These are phyloP conservation scores for Zaprionus ornatus DNA, from an alignment of 1,140 invertebrate genomes.

Conservation along the genomic window DNA sequence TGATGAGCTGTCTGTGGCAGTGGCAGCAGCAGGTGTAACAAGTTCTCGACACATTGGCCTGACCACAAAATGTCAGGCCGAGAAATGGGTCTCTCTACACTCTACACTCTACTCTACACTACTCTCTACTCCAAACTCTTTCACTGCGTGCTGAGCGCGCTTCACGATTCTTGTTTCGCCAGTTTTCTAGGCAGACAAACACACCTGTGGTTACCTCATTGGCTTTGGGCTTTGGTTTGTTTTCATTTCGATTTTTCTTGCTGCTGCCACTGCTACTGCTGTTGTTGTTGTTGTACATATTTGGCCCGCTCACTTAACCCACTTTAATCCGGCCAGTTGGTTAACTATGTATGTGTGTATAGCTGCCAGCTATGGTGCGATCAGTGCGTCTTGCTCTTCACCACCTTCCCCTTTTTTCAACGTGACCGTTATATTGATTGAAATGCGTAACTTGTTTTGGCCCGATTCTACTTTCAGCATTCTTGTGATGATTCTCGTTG, in stretches of 20 bases:
- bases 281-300: conserved; percentile 32
- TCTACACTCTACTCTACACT: neutral
- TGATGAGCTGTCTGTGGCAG: conserved; percentile 22
- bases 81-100: conserved; percentile 67
- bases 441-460: conserved; percentile 78
- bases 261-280: conserved; percentile 47
- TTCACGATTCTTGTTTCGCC: conserved; percentile 51
- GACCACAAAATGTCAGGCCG: conserved; percentile 73
- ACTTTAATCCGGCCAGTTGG: conserved; percentile 42
- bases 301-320: conserved; percentile 55
- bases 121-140: conserved; percentile 28
- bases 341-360: neutral
- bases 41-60: conserved; percentile 70
- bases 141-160: conserved; percentile 14
- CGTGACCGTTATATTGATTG: conserved; percentile 77
- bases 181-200: conserved; percentile 29
- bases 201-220: conserved; percentile 74
- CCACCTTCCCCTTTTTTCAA: neutral
- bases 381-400: neutral
- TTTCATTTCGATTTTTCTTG: conserved; percentile 65
- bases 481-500: conserved; percentile 28
- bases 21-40: conserved; percentile 71
- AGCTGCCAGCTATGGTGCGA: neutral
- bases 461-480: conserved; percentile 70
- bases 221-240: conserved; percentile 60